Conservation (phyloP, 1,140 invertebrate species). For the Drosophila leontia region DNA sequence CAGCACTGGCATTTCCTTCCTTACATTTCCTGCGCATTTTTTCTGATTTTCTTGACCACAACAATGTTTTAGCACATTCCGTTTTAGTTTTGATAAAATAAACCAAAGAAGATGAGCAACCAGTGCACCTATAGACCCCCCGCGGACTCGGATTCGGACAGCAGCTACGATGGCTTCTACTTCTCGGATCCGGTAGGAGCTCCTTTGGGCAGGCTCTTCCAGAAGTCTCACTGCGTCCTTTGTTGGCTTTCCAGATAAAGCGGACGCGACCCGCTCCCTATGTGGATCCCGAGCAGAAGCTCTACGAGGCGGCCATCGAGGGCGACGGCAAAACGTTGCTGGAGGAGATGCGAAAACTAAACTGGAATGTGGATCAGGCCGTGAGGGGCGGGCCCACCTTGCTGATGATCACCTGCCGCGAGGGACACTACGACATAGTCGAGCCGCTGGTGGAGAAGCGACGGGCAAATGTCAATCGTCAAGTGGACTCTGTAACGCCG, state of each 20-base stretch:
- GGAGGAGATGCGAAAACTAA: slow-evolving; percentile 59
- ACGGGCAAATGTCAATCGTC: slow-evolving; percentile 63
- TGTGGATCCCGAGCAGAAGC: slow-evolving; percentile 42
- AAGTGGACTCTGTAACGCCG: slow-evolving; percentile 67
- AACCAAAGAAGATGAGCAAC: slow-evolving; percentile 26
- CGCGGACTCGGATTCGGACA: slow-evolving; percentile 65
- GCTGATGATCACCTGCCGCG: slow-evolving; percentile 60
- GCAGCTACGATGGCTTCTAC: slow-evolving; percentile 77
- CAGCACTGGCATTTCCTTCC: slow-evolving; percentile 7
- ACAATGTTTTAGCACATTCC: slow-evolving; percentile 17
- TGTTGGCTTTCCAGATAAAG: slow-evolving; percentile 16
- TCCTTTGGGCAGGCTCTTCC: neutral
- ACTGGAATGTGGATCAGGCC: slow-evolving; percentile 35
- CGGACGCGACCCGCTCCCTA: slow-evolving; percentile 13
- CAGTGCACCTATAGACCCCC: slow-evolving; percentile 56
- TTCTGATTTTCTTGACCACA: slow-evolving; percentile 2
- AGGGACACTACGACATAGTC: slow-evolving; percentile 63
- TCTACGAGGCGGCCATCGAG: slow-evolving; percentile 40
- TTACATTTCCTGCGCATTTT: slow-evolving; percentile 7
- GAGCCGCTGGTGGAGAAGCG: slow-evolving; percentile 53
- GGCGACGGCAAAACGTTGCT: slow-evolving; percentile 40
- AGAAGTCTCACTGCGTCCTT: neutral
- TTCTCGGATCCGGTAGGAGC: slow-evolving; percentile 58
- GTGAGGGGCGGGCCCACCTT: slow-evolving; percentile 47
- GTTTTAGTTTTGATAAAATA: slow-evolving; percentile 10